Percentiles rank a stretch among this genome's conserved stretches.
Conservation (phyloP, 2,797 vertebrate genomes). For the Leucoraja ocellata region DNA sequence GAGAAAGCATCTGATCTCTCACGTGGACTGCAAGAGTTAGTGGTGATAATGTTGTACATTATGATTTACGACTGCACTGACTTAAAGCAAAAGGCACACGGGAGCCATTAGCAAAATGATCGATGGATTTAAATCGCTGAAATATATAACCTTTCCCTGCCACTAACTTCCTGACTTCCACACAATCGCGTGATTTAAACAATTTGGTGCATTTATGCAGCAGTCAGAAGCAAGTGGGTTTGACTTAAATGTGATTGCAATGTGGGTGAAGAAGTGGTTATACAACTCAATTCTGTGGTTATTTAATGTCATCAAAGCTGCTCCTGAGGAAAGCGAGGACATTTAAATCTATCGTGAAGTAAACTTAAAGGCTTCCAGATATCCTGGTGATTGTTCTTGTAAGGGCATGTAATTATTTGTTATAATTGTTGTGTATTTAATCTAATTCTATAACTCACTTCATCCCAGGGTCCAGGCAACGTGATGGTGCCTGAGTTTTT, state of each 20-base stretch:
- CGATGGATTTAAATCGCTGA: not conserved
- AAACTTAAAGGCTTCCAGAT: not conserved
- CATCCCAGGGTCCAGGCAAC: too few relatives aligned
- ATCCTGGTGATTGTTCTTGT: not conserved
- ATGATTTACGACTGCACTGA: not conserved
- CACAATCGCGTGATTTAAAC: not conserved
- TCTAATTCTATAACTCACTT: not conserved
- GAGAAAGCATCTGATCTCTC: not conserved
- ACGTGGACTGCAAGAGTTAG: not conserved
- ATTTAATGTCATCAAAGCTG: not conserved
- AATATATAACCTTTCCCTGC: not conserved
- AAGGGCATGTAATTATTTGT: not conserved
- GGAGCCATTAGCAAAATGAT: not conserved
- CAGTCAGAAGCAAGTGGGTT: not conserved
- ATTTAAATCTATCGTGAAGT: not conserved
- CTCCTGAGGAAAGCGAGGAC: not conserved
- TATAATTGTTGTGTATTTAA: not conserved
- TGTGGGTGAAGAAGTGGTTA: not conserved
- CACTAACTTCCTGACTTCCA: not conserved
- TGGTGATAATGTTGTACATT: not conserved
- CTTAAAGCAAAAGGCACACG: not conserved
- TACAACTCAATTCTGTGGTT: not conserved
- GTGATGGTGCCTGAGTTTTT: not conserved
- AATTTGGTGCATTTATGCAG: not conserved
- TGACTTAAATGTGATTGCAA: not conserved